phyloP scores from a whole-genome alignment of 2,888 invertebrate species.

The Meteorus cinctellus region DNA sequence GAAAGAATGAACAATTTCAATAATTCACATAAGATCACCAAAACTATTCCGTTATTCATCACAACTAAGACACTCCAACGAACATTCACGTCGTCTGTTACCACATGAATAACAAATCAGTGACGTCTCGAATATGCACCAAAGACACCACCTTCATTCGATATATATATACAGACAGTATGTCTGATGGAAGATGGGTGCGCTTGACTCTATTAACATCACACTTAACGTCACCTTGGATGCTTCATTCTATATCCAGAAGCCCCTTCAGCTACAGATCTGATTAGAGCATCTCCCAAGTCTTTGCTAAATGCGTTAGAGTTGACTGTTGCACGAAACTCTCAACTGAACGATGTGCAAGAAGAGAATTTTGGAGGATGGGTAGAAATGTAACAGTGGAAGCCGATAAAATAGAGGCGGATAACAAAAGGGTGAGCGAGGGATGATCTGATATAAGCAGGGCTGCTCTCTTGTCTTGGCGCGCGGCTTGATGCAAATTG shows the following conservation, averaged over 20 bases:
- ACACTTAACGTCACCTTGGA: constrained; percentile 70
- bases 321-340: constrained; percentile 59
- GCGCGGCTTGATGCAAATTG: constrained; percentile 70
- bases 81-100: neutral
- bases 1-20: neutral
- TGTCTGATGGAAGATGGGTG: constrained; percentile 49
- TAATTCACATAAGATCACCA: neutral
- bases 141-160: constrained; percentile 14
- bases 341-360: constrained; percentile 37
- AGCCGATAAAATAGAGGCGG: constrained; percentile 5
- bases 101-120: constrained; percentile 1
- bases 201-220: constrained; percentile 73
- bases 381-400: constrained; percentile 19
- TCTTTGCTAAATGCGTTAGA: constrained; percentile 73
- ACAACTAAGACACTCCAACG: neutral
- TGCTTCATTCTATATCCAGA: constrained; percentile 51
- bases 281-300: constrained; percentile 70
- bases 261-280: constrained; percentile 65
- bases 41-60: constrained; percentile 1
- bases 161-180: neutral
- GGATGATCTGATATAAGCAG: constrained; percentile 48
- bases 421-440: constrained; percentile 39
- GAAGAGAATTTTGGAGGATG: constrained; percentile 19
- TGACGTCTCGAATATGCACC: constrained; percentile 19
- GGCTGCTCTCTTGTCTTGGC: constrained; percentile 40